phyloP scores from a whole-genome alignment of 2,888 invertebrate genomes.

The Cryptops parisi region DNA sequence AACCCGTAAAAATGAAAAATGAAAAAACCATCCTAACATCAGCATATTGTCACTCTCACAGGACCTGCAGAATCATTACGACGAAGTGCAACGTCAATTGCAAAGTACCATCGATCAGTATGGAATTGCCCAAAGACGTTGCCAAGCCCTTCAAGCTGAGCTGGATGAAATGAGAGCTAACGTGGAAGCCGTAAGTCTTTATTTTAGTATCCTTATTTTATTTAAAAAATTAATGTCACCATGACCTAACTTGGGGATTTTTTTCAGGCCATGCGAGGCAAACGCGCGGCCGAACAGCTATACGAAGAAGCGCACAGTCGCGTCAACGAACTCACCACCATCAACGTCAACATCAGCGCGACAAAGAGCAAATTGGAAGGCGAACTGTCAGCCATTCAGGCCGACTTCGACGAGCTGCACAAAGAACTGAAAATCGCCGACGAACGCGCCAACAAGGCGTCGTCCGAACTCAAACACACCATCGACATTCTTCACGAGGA shows the following conservation, averaged over 20 bases:
- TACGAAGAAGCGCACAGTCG: conserved; percentile 82
- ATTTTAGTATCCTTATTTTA: conserved; percentile 3
- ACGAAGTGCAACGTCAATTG: conserved; percentile 89
- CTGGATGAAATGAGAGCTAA: conserved; percentile 89
- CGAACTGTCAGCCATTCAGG: conserved; percentile 74
- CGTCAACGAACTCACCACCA: conserved; percentile 84
- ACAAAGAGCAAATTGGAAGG: conserved; percentile 91
- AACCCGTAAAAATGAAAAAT: not conserved
- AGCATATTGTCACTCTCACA: too few species aligned
- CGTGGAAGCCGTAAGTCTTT: conserved; percentile 53
- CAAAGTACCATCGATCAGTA: conserved; percentile 89
- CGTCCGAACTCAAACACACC: conserved; percentile 84
- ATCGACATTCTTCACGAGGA: conserved; percentile 89
- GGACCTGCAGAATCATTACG: conserved; percentile 92
- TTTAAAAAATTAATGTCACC: not conserved
- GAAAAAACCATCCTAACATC: not conserved
- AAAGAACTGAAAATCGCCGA: conserved; percentile 79
- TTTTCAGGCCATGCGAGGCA: conserved; percentile 68
- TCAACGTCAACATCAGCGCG: conserved; percentile 88
- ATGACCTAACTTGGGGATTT: conserved; percentile 4
- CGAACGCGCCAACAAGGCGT: conserved; percentile 85
- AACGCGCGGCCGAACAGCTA: conserved; percentile 75
- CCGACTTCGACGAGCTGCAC: conserved; percentile 96
- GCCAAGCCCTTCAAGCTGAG: conserved; percentile 79
- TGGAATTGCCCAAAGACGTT: conserved; percentile 75